phyloP scores from a whole-genome alignment of 2,113 vertebrate species.

The Oriolus oriolus region DNA sequence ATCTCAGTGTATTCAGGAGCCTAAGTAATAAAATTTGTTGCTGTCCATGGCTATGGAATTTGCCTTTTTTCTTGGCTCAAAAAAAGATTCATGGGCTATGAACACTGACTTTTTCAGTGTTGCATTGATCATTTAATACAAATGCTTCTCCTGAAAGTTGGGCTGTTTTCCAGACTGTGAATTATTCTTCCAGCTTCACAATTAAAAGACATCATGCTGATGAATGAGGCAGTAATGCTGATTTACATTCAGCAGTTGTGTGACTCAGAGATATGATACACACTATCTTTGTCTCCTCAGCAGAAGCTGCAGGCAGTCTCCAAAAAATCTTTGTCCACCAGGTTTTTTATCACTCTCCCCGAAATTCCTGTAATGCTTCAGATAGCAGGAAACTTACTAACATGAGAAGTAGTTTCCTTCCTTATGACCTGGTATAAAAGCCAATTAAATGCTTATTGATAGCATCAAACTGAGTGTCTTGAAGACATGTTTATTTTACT shows the following conservation, averaged over 20 bases:
- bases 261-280: not conserved
- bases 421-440: not conserved
- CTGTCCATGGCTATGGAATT: not conserved
- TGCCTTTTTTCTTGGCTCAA: not conserved
- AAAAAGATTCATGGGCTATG: conserved; percentile 16
- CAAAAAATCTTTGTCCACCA: not conserved
- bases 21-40: not conserved
- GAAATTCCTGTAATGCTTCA: not conserved
- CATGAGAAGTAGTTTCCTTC: not conserved
- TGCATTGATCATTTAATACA: conserved; percentile 51
- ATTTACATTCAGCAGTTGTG: conserved; percentile 37
- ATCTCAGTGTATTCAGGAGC: not conserved
- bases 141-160: conserved; percentile 56
- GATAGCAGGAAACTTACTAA: not conserved
- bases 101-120: conserved; percentile 6
- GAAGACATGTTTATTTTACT: not conserved
- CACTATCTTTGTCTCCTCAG: not conserved
- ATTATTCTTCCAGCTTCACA: conserved; percentile 68
- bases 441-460: not conserved
- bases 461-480: not conserved
- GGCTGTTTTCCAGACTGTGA: conserved; percentile 59
- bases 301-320: not conserved
- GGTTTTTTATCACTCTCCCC: not conserved
- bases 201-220: conserved; percentile 65
- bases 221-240: conserved; percentile 19